These are phyloP conservation scores for Petromus typicus DNA, from an alignment of 2,113 vertebrate genomes.

Conservation along the genomic window DNA sequence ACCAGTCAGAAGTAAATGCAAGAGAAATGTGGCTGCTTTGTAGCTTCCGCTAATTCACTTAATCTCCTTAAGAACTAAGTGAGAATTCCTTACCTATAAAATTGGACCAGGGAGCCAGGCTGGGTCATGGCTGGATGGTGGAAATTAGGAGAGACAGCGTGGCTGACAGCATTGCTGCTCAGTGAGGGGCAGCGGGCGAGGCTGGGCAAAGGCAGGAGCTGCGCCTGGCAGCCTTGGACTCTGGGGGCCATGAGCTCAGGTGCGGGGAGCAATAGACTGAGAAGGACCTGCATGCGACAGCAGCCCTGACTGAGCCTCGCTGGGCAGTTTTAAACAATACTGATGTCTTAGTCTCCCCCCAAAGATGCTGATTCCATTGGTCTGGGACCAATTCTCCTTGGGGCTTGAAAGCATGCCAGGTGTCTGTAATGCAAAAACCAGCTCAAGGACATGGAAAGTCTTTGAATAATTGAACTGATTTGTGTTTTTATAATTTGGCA, in stretches of 20 bases:
- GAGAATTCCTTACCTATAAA: conserved; percentile 57
- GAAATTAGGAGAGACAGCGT: neutral
- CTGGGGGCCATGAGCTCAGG: neutral
- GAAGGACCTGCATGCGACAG: neutral
- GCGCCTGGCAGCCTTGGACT: neutral
- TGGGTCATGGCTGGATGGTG: neutral
- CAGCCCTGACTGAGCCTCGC: neutral
- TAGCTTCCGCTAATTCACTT: conserved; percentile 20
- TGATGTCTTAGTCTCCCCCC: neutral
- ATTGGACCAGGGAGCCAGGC: neutral
- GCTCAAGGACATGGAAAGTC: neutral
- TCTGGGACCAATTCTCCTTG: neutral
- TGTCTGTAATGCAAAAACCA: neutral
- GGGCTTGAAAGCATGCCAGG: neutral
- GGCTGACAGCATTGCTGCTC: neutral
- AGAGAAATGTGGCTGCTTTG: neutral
- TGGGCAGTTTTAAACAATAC: conserved; percentile 8
- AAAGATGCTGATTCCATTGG: conserved; percentile 24
- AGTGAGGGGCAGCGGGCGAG: neutral
- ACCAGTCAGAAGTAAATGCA: neutral
- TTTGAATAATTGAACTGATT: neutral
- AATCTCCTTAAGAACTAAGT: conserved; percentile 36
- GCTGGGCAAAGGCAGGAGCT: neutral
- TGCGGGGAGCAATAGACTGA: neutral
- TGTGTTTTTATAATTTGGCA: neutral